A percentile compares a stretch with the other conserved stretches of the same genome.
Evolutionary conservation across 1,140 invertebrate genomes (phyloP).

Genomic region (Tetragonula clypearis): DNA sequence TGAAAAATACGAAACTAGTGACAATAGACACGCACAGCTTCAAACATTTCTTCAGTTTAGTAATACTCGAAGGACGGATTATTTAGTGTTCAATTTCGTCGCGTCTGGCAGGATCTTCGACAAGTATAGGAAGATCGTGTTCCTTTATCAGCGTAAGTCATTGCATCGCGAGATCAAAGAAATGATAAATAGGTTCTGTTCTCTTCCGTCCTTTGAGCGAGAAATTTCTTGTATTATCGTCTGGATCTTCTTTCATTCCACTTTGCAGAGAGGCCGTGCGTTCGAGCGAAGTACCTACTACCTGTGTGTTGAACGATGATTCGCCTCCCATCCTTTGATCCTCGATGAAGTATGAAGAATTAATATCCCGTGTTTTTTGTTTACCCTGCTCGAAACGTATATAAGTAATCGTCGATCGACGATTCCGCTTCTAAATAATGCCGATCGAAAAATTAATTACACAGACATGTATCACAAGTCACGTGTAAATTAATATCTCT

Average conservation of each 20-base stretch:
- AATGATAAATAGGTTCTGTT: conserved; percentile 26
- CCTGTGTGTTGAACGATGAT: not conserved
- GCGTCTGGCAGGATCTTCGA: not conserved
- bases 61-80: not conserved
- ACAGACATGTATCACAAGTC: too few species aligned
- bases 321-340: not conserved
- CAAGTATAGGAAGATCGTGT: conserved; percentile 6
- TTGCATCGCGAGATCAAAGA: conserved; percentile 31
- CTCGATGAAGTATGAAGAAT: conserved; percentile 5
- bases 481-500: not conserved
- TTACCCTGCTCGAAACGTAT: not conserved
- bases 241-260: conserved; percentile 25
- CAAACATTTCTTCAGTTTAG: not conserved
- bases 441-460: not conserved
- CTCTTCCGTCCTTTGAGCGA: conserved; percentile 24
- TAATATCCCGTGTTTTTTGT: not conserved
- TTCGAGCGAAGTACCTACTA: conserved; percentile 15
- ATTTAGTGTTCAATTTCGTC: not conserved
- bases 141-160: conserved; percentile 29
- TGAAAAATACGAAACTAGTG: not conserved
- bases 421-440: not conserved
- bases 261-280: conserved; percentile 7
- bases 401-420: not conserved
- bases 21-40: not conserved
- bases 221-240: conserved; percentile 44